Percentiles rank a stretch among this genome's conserved stretches.
Evolutionary conservation across 35 echinoderm and acorn worm species (phyloP).

Genomic region (Apostichopus californicus): DNA sequence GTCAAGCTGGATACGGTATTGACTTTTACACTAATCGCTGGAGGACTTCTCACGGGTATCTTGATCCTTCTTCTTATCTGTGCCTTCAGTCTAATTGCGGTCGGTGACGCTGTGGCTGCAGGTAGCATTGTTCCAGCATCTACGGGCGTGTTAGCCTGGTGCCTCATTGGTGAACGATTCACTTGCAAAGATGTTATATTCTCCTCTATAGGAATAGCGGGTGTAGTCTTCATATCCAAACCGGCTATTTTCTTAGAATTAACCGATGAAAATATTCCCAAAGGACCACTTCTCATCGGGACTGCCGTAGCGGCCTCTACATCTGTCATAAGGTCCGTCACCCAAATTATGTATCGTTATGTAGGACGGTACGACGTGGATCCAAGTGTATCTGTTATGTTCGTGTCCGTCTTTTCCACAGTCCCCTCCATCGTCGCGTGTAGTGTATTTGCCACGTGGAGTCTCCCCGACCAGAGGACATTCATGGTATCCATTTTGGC

Average conservation of each 20-base stretch:
- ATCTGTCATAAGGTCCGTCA: neutral
- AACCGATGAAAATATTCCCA: neutral
- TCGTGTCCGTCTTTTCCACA: neutral
- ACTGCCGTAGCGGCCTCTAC: neutral
- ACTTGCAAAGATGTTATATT: neutral
- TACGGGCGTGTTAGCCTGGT: neutral
- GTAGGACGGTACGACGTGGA: neutral
- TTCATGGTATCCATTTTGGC: neutral
- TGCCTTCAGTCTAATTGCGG: neutral
- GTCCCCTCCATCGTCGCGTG: neutral
- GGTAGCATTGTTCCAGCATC: neutral
- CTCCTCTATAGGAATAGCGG: neutral
- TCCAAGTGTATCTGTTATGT: neutral
- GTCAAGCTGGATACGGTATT: neutral
- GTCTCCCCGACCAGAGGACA: neutral
- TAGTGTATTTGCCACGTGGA: neutral
- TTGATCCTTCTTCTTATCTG: neutral
- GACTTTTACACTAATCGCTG: neutral
- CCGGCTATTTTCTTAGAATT: neutral
- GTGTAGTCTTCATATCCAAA: neutral
- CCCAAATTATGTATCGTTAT: neutral
- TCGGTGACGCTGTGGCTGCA: neutral
- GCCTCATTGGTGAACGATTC: neutral
- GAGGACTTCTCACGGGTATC: neutral
- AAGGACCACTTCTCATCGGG: neutral